phyloP scores from a whole-genome alignment of 2,888 invertebrate species.

The Orthosia incerta region DNA sequence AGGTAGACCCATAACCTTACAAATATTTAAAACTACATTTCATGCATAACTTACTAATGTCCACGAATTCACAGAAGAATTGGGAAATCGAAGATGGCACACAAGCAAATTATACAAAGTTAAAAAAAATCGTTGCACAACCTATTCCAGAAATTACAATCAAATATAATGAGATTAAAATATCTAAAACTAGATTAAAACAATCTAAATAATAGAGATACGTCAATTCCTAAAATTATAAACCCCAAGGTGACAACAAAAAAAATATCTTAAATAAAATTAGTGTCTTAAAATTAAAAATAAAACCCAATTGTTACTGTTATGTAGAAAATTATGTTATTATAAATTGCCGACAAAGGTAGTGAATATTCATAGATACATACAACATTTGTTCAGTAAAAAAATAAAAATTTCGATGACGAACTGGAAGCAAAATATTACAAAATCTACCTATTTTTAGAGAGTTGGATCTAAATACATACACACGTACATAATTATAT shows the following conservation, averaged over 20 bases:
- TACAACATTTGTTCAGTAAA: slow-evolving; percentile 50
- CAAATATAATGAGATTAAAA: slow-evolving; percentile 66
- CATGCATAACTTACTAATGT: slow-evolving; percentile 35
- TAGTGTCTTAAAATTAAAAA: slow-evolving; percentile 54
- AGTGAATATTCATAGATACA: slow-evolving; percentile 31
- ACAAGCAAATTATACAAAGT: slow-evolving; percentile 45
- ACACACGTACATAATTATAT: slow-evolving; percentile 73
- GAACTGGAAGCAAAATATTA: slow-evolving; percentile 61
- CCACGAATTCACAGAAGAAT: slow-evolving; percentile 29
- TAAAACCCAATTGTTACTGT: slow-evolving; percentile 43
- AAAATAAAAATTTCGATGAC: slow-evolving; percentile 57
- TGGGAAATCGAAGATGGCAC: slow-evolving; percentile 67
- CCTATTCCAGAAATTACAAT: slow-evolving; percentile 70
- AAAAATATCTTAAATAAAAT: slow-evolving; percentile 50
- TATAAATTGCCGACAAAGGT: slow-evolving; percentile 36
- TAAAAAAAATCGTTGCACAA: slow-evolving; percentile 81
- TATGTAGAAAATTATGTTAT: slow-evolving; percentile 29
- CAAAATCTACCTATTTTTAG: slow-evolving; percentile 65
- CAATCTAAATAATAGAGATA: slow-evolving; percentile 61
- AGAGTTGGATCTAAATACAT: slow-evolving; percentile 75
- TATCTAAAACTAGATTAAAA: slow-evolving; percentile 60
- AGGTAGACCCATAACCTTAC: not conserved
- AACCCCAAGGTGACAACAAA: slow-evolving; percentile 65
- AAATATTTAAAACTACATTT: not conserved
- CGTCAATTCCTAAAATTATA: slow-evolving; percentile 63